Evolutionary conservation across 2,797 vertebrate genomes (phyloP).

Genomic region (Ficedula albicollis): DNA sequence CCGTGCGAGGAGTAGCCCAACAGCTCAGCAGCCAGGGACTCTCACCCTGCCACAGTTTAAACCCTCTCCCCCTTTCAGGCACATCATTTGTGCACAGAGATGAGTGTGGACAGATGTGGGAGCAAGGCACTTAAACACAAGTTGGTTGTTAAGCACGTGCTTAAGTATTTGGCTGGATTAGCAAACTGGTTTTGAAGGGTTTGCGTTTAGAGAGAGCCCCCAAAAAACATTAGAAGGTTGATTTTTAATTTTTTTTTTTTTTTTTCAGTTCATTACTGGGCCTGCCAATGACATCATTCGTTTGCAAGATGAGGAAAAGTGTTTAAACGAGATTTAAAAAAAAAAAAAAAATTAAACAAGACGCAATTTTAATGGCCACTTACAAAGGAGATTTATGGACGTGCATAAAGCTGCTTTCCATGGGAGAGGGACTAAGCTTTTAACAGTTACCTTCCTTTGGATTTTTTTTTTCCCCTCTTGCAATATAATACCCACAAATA

Average conservation of each 20-base stretch:
- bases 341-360: conserved; percentile 75
- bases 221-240: conserved; percentile 61
- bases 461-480: conserved; percentile 47
- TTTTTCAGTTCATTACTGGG: conserved; percentile 70
- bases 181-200: conserved; percentile 38
- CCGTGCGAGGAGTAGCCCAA: fast-evolving
- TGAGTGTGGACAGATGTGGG: background rate
- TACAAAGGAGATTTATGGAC: conserved; percentile 79
- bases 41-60: conserved; percentile 16
- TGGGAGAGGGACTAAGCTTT: conserved; percentile 74
- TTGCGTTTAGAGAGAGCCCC: conserved; percentile 66
- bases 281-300: conserved; percentile 76
- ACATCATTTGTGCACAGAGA: background rate
- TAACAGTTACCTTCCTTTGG: conserved; percentile 77
- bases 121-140: background rate
- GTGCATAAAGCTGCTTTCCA: conserved; percentile 80
- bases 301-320: conserved; percentile 74
- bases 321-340: conserved; percentile 71
- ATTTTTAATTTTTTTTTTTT: conserved; percentile 52
- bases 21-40: background rate
- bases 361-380: conserved; percentile 80
- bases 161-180: conserved; percentile 31
- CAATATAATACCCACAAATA: conserved; percentile 82
- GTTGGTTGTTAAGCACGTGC: background rate
- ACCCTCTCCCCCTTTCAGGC: background rate